Base-by-base conservation (phyloP, 1,140 invertebrate species). In the Akabosia matsudoensis region DNA sequence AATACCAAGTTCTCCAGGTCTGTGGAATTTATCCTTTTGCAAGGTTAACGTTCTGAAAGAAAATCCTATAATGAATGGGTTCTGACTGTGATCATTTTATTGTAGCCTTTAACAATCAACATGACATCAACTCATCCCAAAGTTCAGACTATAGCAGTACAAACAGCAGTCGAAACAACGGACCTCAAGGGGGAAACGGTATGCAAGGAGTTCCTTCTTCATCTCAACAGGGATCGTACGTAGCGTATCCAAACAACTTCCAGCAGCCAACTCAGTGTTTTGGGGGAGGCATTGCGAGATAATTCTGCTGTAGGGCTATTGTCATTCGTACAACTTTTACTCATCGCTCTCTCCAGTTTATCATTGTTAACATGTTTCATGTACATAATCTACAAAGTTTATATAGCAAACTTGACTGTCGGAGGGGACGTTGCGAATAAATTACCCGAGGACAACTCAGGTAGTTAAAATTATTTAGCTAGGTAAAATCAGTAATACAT, bases 71-170 rank as follows among this genome's bases (percentile, higher is more conserved):
- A n/a, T n/a, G n/a, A n/a, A n/a, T n/a, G n/a, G n/a, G n/a, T n/a
- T n/a, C n/a, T n/a, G n/a, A n/a, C n/a, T 67, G 1, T 31, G 13
- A 67, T 16, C 54, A 7, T 13, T 56, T 22, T 56, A 16, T 56
- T 56, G 7, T 30, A 67, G 61, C 61, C 10, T 67, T 67, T 22
- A 31, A 28, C 31, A 67, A 30, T 31, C 61, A 24, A 67, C 31
- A 30, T 10, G 31, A 24, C 3, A 67, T 67, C 7, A 67, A 67
- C 61, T 67, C 61, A 67, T 67, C 61, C 31, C 61, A 67, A 30
- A 67, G 10, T 13, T 67, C 61, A 67, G 61, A 67, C 31, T 67
- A 67, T 67, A 67, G n/a, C n/a, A n/a, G 61, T 67, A 67, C 61
- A 67, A 67, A 67, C 61, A 61, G 24, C 24, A 31, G 26, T 67